Evolutionary conservation across 2,888 invertebrate species (phyloP).

Genomic region (Drosophila nr. perissopoda): DNA sequence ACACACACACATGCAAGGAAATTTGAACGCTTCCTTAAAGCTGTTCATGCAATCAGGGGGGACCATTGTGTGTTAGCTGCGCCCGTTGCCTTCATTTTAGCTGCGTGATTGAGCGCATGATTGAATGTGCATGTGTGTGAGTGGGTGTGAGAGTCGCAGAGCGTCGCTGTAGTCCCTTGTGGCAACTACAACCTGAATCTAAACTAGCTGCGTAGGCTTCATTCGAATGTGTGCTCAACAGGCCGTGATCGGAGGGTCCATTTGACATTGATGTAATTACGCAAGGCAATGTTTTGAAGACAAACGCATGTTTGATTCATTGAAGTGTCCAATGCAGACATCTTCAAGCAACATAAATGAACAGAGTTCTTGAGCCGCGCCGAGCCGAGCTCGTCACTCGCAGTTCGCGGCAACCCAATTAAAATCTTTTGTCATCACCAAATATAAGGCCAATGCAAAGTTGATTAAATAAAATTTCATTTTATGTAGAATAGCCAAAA

Average conservation of each 20-base stretch:
- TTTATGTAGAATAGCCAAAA: conserved; percentile 9
- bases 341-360: not conserved
- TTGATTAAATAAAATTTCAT: conserved; percentile 64
- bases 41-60: conserved; percentile 69
- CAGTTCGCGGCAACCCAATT: conserved; percentile 64
- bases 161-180: conserved; percentile 1
- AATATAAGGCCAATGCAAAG: conserved; percentile 52
- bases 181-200: conserved; percentile 1
- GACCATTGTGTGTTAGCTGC: conserved; percentile 62
- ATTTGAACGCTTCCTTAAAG: conserved; percentile 61
- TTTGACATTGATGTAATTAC: conserved; percentile 56
- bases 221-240: conserved; percentile 38
- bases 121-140: conserved; percentile 55
- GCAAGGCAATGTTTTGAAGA: conserved; percentile 28
- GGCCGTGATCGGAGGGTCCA: conserved; percentile 48
- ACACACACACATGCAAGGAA: not conserved
- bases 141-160: conserved; percentile 7
- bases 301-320: conserved; percentile 16
- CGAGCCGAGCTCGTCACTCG: not conserved
- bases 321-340: conserved; percentile 3
- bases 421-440: conserved; percentile 71
- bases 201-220: conserved; percentile 26
- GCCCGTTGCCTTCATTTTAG: conserved; percentile 45
- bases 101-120: conserved; percentile 72
- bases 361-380: not conserved